Evolutionary conservation across 1,140 invertebrate species (phyloP).

Genomic region (Sarcophaga peregrina): DNA sequence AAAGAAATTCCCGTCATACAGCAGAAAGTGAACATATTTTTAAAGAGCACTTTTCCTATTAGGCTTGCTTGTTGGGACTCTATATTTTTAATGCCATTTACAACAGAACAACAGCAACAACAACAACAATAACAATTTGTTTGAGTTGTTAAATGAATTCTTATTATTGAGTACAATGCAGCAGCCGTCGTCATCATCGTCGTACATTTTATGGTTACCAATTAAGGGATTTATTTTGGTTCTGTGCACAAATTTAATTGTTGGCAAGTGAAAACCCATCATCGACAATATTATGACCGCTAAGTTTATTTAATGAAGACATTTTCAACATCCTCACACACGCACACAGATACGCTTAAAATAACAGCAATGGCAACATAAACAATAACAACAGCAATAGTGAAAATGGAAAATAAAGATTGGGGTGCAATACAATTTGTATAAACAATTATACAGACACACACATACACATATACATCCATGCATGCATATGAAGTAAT

Average conservation of each 20-base stretch:
- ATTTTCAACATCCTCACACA: slow-evolving; percentile 29
- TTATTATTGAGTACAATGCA: slow-evolving; percentile 26
- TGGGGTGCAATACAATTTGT: too few species aligned
- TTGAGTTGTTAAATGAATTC: neutral
- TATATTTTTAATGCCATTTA: too few species aligned
- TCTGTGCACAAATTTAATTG: slow-evolving; percentile 41
- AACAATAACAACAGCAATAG: too few species aligned
- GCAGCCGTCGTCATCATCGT: neutral
- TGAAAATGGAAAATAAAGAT: too few species aligned
- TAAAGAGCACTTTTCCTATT: too few species aligned
- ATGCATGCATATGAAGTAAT: too few species aligned
- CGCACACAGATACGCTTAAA: neutral
- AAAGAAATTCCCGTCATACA: too few species aligned
- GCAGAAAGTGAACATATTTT: too few species aligned
- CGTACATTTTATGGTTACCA: slow-evolving; percentile 41
- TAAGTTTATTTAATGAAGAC: slow-evolving; percentile 41
- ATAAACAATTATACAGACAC: too few species aligned
- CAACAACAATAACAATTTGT: neutral
- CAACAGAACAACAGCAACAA: neutral
- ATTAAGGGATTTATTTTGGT: slow-evolving; percentile 42
- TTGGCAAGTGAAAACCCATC: slow-evolving; percentile 38
- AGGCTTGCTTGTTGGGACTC: too few species aligned
- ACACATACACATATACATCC: too few species aligned
- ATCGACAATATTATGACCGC: slow-evolving; percentile 40
- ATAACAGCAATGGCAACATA: neutral